Percentiles rank a stretch among this genome's conserved stretches.
Conservation (phyloP, 2,888 invertebrate species). For the Dicroscelio sp. region DNA sequence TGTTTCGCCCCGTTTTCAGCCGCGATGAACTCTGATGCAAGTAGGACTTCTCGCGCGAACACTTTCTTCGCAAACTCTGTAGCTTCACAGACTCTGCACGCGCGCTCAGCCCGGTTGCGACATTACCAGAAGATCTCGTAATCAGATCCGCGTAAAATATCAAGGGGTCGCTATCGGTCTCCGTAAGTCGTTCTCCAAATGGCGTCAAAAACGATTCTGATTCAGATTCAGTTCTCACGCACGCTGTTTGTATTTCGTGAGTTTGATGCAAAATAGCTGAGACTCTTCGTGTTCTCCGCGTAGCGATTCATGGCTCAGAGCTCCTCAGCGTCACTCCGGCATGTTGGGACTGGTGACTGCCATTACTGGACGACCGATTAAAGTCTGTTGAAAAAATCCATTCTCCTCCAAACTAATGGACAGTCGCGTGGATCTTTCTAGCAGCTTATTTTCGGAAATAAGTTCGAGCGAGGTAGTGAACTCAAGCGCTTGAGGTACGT, state of each 20-base stretch:
- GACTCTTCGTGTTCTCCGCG: conserved; percentile 97
- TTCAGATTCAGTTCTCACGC: conserved; percentile 99
- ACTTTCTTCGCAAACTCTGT: conserved; percentile 91
- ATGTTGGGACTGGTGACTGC: conserved; percentile 94
- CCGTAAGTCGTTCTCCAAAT: conserved; percentile 92
- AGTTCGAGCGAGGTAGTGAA: conserved; percentile 95
- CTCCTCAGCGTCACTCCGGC: conserved; percentile 96
- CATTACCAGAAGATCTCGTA: no score
- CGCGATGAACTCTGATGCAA: conserved; percentile 92
- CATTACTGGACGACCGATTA: conserved; percentile 94
- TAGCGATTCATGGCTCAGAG: conserved; percentile 97
- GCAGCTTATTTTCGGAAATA: conserved; percentile 96
- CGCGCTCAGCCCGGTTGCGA: conserved; percentile 89
- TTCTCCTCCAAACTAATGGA: conserved; percentile 97
- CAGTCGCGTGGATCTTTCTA: conserved; percentile 96
- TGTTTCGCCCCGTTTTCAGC: conserved; percentile 91
- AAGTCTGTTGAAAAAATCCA: conserved; percentile 93
- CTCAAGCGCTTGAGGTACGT: conserved; percentile 93
- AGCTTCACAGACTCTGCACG: conserved; percentile 91
- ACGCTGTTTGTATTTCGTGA: conserved; percentile 98
- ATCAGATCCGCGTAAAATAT: conserved; percentile 91
- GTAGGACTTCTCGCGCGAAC: conserved; percentile 92
- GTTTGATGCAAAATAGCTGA: conserved; percentile 98
- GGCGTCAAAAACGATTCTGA: conserved; percentile 99
- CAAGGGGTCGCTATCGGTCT: conserved; percentile 91